Percentiles rank a stretch among this genome's conserved stretches.
Evolutionary conservation across 2,888 invertebrate genomes (phyloP).

Genomic region (Abrostola triplasia): DNA sequence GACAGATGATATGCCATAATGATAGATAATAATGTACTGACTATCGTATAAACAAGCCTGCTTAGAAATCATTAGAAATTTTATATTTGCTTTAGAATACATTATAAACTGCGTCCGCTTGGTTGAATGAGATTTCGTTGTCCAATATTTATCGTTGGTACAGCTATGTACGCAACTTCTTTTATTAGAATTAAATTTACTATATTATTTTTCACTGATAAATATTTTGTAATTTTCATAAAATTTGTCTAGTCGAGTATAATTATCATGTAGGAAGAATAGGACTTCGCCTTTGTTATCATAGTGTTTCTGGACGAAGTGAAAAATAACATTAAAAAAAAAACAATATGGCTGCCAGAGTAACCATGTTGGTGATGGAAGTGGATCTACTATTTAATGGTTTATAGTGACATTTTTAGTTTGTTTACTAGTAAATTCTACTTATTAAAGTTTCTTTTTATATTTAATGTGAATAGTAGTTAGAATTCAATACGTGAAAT

Average conservation of each 20-base stretch:
- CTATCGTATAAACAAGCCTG: no score
- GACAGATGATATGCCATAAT: no score
- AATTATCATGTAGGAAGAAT: background rate
- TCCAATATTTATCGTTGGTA: no score
- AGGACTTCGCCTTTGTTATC: background rate
- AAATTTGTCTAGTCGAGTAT: background rate
- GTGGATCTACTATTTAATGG: constrained; percentile 35
- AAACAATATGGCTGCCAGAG: constrained; percentile 53
- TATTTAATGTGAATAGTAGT: constrained; percentile 24
- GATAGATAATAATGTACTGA: no score
- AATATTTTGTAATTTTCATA: background rate
- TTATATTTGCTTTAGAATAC: no score
- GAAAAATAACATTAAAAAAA: constrained; percentile 30
- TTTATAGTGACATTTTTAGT: constrained; percentile 32
- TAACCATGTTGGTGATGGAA: constrained; percentile 54
- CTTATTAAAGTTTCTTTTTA: constrained; percentile 27
- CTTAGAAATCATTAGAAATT: no score
- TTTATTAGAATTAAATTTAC: no score
- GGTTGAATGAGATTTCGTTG: no score
- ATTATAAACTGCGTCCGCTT: no score
- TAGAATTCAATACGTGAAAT: constrained; percentile 16
- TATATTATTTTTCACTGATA: no score
- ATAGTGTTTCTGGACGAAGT: constrained; percentile 31
- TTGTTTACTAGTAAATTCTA: constrained; percentile 28
- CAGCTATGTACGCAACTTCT: no score